A percentile compares a stretch with the other conserved stretches of the same genome.
Conservation (phyloP, 2,113 vertebrate species). For the Polypterus senegalus region DNA sequence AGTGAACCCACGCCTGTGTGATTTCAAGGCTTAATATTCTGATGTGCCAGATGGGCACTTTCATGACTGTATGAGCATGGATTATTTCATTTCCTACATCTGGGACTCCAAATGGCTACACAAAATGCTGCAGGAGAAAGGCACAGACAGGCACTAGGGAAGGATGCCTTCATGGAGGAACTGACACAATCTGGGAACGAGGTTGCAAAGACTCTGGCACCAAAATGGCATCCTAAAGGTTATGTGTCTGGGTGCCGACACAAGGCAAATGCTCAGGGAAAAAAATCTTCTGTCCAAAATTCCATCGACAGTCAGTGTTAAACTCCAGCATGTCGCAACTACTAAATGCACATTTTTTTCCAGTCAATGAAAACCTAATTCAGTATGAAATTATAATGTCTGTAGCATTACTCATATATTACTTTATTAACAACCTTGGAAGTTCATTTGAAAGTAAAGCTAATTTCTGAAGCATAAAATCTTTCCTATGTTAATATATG, state of each 20-base stretch:
- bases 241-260: conserved; percentile 18
- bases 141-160: conserved; percentile 46
- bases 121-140: conserved; percentile 60
- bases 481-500: too few species aligned
- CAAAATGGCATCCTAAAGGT: conserved; percentile 39
- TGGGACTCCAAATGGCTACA: conserved; percentile 81
- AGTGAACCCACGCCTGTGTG: conserved; percentile 57
- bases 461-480: too few species aligned
- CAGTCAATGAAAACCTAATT: too few species aligned
- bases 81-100: conserved; percentile 89
- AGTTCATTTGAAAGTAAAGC: too few species aligned
- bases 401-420: too few species aligned
- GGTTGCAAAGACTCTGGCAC: conserved; percentile 20
- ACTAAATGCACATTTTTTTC: too few species aligned
- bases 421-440: too few species aligned
- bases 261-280: conserved; percentile 15
- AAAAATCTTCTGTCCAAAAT: too few species aligned
- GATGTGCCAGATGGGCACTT: conserved; percentile 83
- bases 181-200: conserved; percentile 29
- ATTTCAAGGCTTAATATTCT: conserved; percentile 59
- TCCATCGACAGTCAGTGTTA: too few species aligned
- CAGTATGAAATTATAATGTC: too few species aligned
- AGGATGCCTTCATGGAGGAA: conserved; percentile 41
- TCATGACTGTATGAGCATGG: conserved; percentile 71
- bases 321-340: too few species aligned